Evolutionary conservation across 2,797 vertebrate genomes (phyloP).

Genomic region (Allobates femoralis): DNA sequence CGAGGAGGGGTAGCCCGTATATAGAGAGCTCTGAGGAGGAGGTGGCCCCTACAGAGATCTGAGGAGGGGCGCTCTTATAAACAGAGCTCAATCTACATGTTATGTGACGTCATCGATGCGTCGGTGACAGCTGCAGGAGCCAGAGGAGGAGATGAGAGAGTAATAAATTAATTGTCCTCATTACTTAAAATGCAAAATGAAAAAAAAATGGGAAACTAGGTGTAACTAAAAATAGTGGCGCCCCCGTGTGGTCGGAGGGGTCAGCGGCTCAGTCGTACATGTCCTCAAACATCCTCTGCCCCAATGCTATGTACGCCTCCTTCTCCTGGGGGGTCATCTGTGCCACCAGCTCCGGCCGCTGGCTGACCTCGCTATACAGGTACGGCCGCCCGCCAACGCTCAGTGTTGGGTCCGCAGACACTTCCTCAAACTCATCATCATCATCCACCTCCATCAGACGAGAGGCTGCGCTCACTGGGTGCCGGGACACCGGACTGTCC

Average conservation of each 20-base stretch:
- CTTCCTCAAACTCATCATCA: conserved; percentile 93
- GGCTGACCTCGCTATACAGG: conserved; percentile 92
- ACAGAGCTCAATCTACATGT: background rate
- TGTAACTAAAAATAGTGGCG: background rate
- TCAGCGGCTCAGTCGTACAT: conserved; percentile 78
- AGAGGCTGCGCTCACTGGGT: conserved; percentile 57
- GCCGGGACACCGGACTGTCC: conserved; percentile 77
- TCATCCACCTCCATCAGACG: conserved; percentile 79
- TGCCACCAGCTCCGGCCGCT: conserved; percentile 91
- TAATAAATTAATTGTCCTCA: background rate
- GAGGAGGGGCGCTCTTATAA: background rate
- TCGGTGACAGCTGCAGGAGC: background rate
- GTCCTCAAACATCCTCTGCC: conserved; percentile 92
- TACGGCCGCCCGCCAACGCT: conserved; percentile 86
- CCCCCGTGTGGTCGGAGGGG: background rate
- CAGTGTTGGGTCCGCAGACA: conserved; percentile 86
- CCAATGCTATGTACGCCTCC: conserved; percentile 96
- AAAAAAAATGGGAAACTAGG: background rate
- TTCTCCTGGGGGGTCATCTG: conserved; percentile 95
- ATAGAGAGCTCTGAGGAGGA: no score
- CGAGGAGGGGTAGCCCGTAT: no score
- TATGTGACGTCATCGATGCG: background rate
- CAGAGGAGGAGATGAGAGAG: background rate
- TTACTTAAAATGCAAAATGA: background rate
- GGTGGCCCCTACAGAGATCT: no score